A percentile compares a stretch with the other conserved stretches of the same genome.
phyloP scores from a whole-genome alignment of 2,113 vertebrate genomes.

The Acrocephalus kingi region DNA sequence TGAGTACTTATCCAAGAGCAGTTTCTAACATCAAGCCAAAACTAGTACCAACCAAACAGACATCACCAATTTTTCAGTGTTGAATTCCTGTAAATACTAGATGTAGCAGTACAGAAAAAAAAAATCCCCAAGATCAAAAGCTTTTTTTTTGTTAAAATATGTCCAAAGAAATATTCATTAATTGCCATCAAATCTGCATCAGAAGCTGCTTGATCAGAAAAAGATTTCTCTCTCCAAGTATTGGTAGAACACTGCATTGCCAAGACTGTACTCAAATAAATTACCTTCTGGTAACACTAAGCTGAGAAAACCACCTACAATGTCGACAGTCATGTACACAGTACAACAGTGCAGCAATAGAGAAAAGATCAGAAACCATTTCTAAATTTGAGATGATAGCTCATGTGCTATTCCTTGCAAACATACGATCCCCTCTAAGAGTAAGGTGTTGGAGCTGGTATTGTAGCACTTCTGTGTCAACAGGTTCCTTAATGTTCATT shows the following conservation, averaged over 20 bases:
- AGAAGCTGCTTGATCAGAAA: slow-evolving; percentile 35
- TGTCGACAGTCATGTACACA: slow-evolving; percentile 48
- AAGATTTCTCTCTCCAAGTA: not conserved
- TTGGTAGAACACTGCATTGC: not conserved
- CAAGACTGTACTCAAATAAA: slow-evolving; percentile 31
- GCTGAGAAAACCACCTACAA: slow-evolving; percentile 56
- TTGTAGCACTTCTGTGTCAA: slow-evolving; percentile 93
- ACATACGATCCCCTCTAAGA: slow-evolving; percentile 87
- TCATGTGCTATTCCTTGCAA: slow-evolving; percentile 91
- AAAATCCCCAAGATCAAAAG: not conserved
- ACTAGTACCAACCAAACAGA: slow-evolving; percentile 66
- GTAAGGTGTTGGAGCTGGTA: slow-evolving; percentile 95
- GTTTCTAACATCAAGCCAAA: slow-evolving; percentile 67
- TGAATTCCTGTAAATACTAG: slow-evolving; percentile 51
- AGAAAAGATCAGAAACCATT: slow-evolving; percentile 2
- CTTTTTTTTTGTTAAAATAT: slow-evolving; percentile 4
- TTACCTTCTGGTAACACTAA: slow-evolving; percentile 55
- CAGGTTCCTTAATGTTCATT: slow-evolving; percentile 91
- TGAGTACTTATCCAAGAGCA: slow-evolving; percentile 50
- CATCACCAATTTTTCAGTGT: slow-evolving; percentile 38
- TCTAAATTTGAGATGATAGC: not conserved
- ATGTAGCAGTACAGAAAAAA: not conserved
- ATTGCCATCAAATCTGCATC: slow-evolving; percentile 22
- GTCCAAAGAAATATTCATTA: slow-evolving; percentile 30
- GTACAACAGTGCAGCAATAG: slow-evolving; percentile 49